Evolutionary conservation across 2,113 vertebrate genomes (phyloP).

Genomic region (Corydoras sp.): DNA sequence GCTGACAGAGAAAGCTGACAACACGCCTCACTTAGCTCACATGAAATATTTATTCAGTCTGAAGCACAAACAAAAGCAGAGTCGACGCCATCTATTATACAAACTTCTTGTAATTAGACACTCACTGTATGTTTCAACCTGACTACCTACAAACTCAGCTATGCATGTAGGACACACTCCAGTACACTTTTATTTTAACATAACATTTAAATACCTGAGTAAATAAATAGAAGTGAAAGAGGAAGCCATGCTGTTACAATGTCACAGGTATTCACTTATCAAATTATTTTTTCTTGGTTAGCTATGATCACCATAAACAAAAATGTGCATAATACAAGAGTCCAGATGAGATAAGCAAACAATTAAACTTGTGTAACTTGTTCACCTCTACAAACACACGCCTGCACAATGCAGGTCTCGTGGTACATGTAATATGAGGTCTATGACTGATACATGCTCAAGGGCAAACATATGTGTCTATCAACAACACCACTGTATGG

Average conservation of each 20-base stretch:
- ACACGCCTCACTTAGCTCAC: slow-evolving; percentile 29
- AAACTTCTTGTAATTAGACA: slow-evolving; percentile 25
- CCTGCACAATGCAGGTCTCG: background rate
- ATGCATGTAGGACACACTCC: slow-evolving; percentile 8
- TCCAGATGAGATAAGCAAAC: slow-evolving; percentile 38
- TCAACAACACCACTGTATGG: background rate
- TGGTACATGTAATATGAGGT: slow-evolving; percentile 20
- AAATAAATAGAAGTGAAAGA: too few species aligned
- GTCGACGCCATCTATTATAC: slow-evolving; percentile 15
- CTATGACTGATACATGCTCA: background rate
- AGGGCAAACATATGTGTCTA: background rate
- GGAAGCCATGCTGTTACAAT: too few species aligned
- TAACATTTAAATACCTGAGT: too few species aligned
- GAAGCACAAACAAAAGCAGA: slow-evolving; percentile 19
- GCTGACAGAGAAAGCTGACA: slow-evolving; percentile 15
- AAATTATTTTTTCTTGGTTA: too few species aligned
- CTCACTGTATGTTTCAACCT: slow-evolving; percentile 13
- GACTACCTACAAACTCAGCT: slow-evolving; percentile 2
- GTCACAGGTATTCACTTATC: too few species aligned
- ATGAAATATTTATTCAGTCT: slow-evolving; percentile 38
- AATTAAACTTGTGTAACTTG: slow-evolving; percentile 48
- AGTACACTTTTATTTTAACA: background rate
- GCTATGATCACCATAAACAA: too few species aligned
- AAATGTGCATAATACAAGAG: background rate
- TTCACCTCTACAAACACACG: slow-evolving; percentile 7